Conservation (phyloP, 2,113 vertebrate genomes). For the Tragelaphus scriptus region DNA sequence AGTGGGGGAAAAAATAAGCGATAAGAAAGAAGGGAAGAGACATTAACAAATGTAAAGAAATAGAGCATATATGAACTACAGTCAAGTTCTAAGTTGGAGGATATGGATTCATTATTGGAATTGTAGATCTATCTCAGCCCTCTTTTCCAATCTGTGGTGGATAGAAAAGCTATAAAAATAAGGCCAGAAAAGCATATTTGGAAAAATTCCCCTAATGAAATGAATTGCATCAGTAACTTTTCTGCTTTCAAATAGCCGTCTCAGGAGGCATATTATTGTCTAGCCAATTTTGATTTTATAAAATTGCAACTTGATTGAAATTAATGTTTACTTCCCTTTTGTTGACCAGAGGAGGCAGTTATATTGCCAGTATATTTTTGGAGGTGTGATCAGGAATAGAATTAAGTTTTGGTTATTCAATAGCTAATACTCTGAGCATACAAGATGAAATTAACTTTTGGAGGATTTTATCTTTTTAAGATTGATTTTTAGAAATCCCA, state of each 20-base stretch:
- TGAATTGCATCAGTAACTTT: neutral
- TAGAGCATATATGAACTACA: neutral
- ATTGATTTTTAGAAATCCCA: neutral
- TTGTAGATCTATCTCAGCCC: neutral
- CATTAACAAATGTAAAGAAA: neutral
- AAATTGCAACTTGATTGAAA: neutral
- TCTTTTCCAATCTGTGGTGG: neutral
- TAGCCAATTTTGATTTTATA: neutral
- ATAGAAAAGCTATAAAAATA: neutral
- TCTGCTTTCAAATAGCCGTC: neutral
- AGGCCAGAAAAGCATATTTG: neutral
- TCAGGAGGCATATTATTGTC: neutral
- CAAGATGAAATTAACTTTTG: slow-evolving; percentile 14
- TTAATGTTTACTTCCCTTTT: neutral
- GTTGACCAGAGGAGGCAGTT: neutral
- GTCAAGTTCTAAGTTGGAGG: neutral
- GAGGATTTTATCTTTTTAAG: neutral
- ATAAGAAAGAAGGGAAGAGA: neutral
- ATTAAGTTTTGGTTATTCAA: neutral
- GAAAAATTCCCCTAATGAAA: neutral
- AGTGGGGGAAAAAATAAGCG: neutral
- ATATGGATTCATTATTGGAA: neutral
- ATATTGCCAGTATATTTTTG: neutral
- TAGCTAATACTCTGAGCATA: neutral
- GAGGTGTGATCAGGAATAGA: neutral